A percentile compares a stretch with the other conserved stretches of the same genome.
Evolutionary conservation across 2,797 vertebrate genomes (phyloP).

Genomic region (Pseudochromis fuscus): DNA sequence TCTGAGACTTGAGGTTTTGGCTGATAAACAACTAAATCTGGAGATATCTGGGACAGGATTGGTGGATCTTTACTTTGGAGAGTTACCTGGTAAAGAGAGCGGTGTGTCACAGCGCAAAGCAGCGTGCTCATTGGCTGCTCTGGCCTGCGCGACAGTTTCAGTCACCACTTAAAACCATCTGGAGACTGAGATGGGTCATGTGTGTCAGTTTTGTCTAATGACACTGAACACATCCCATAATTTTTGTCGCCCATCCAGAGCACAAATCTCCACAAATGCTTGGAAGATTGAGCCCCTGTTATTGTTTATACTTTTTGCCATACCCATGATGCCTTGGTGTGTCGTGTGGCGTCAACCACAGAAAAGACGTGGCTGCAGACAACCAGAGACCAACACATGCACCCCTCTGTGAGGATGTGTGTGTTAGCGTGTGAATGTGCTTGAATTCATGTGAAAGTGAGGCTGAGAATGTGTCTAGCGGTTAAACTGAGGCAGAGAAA

Average conservation of each 20-base stretch:
- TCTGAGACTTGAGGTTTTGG: conserved; percentile 1
- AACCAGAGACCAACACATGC: conserved; percentile 94
- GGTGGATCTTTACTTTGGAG: conserved; percentile 8
- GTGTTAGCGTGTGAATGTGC: conserved; percentile 81
- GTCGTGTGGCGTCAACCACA: conserved; percentile 99
- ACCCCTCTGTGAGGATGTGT: conserved; percentile 87
- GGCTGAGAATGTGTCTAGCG: conserved; percentile 13
- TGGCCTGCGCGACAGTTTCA: conserved; percentile 73
- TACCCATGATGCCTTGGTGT: conserved; percentile 95
- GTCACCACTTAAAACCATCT: conserved; percentile 63
- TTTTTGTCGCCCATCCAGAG: conserved; percentile 74
- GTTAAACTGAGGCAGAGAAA: conserved; percentile 7
- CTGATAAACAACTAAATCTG: conserved; percentile 7
- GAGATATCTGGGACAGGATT: background rate
- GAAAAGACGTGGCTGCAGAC: conserved; percentile 98
- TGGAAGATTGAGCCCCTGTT: conserved; percentile 49
- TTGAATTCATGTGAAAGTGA: conserved; percentile 54
- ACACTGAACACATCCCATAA: conserved; percentile 71
- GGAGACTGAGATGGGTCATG: conserved; percentile 73
- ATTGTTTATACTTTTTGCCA: conserved; percentile 16
- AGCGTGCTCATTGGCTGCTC: conserved; percentile 69
- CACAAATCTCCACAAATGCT: conserved; percentile 84
- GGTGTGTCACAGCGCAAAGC: conserved; percentile 54
- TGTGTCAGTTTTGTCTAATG: conserved; percentile 66
- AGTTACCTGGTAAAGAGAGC: conserved; percentile 51